Evolutionary conservation across 2,113 vertebrate genomes (phyloP).

Genomic region (Mystacornis crossleyi): DNA sequence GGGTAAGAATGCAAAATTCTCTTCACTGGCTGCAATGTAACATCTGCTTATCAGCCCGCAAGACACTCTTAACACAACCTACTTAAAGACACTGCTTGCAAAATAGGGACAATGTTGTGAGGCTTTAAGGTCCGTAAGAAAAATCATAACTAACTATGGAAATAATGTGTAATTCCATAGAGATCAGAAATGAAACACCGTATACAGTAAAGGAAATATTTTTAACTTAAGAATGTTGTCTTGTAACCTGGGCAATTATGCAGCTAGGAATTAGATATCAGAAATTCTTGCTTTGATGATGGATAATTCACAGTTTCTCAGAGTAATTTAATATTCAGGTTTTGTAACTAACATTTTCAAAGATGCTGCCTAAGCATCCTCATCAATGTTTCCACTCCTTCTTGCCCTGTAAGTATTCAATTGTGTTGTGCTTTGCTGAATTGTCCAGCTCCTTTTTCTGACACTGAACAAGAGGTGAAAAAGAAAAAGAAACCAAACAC

Average conservation of each 20-base stretch:
- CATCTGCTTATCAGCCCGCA: not conserved
- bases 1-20: not conserved
- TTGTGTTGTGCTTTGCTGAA: not conserved
- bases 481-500: not conserved
- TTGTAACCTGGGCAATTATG: not conserved
- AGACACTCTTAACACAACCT: not conserved
- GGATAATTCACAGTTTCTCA: not conserved
- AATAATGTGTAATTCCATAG: not conserved
- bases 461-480: not conserved
- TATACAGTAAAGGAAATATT: not conserved
- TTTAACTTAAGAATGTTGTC: not conserved
- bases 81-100: not conserved
- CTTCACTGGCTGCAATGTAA: not conserved
- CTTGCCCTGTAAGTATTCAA: not conserved
- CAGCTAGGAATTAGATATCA: not conserved
- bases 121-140: not conserved
- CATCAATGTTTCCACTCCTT: not conserved
- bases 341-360: not conserved
- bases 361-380: not conserved
- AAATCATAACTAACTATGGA: not conserved
- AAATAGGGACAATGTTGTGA: not conserved
- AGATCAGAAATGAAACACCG: not conserved
- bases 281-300: not conserved
- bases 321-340: not conserved
- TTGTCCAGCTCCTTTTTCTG: not conserved